Percentiles rank a stretch among this genome's conserved stretches.
These are phyloP conservation scores for Psittacara wagleri DNA, from an alignment of 2,113 vertebrate species.

Conservation along the genomic window DNA sequence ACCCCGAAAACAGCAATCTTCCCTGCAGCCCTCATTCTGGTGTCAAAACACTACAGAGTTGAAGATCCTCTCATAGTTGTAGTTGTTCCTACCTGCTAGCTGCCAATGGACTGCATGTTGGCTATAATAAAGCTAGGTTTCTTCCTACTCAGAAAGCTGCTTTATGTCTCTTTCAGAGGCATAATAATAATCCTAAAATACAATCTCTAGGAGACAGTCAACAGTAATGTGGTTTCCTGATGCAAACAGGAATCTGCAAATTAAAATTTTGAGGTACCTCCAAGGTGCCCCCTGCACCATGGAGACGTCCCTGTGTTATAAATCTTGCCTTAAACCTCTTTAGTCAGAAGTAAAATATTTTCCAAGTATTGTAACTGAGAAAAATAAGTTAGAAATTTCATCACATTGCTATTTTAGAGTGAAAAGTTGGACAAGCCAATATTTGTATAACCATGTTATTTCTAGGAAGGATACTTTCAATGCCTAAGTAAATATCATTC, in stretches of 20 bases:
- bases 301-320: rapidly evolving
- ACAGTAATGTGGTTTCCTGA: background rate
- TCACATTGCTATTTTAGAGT: background rate
- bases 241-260: background rate
- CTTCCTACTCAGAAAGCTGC: background rate
- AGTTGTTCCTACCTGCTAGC: background rate
- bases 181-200: background rate
- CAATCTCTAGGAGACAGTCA: background rate
- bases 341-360: background rate
- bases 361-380: background rate
- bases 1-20: background rate
- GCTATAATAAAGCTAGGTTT: background rate
- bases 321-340: background rate
- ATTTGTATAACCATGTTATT: background rate
- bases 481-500: background rate
- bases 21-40: background rate
- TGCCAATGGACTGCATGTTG: background rate
- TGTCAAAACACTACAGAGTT: background rate
- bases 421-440: background rate
- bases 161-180: background rate
- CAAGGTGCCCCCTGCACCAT: rapidly evolving
- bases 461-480: background rate
- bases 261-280: background rate
- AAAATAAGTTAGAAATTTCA: background rate
- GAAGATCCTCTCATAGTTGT: background rate